These are phyloP conservation scores for Mus pahari DNA, from an alignment of 2,113 vertebrate genomes.

Conservation along the genomic window DNA sequence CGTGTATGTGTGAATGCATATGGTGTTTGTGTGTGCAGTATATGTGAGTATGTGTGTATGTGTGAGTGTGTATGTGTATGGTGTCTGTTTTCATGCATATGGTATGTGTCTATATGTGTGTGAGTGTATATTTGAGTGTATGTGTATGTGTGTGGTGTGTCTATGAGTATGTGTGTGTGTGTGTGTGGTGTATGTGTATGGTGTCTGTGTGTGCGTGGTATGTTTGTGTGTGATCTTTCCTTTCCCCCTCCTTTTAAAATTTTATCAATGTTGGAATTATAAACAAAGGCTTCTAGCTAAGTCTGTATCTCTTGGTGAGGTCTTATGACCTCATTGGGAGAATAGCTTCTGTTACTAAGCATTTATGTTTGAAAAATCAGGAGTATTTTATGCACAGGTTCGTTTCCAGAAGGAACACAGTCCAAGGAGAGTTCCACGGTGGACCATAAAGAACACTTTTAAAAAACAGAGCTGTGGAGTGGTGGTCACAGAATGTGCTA, in stretches of 20 bases:
- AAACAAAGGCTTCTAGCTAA: not conserved
- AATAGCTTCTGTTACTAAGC: not conserved
- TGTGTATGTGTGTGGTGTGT: not conserved
- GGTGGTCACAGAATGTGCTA: conserved; percentile 4
- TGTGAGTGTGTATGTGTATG: no score
- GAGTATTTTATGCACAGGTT: not conserved
- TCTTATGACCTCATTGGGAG: not conserved
- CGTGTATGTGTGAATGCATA: not conserved
- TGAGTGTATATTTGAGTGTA: not conserved
- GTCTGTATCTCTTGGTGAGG: not conserved
- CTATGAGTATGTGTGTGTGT: no score
- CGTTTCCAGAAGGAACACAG: conserved; percentile 74
- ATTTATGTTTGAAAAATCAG: not conserved
- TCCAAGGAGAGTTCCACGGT: conserved; percentile 60
- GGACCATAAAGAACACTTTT: conserved; percentile 48
- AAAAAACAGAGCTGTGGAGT: conserved; percentile 13
- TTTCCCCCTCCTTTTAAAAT: not conserved
- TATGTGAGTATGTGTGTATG: no score
- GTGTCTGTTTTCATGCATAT: not conserved
- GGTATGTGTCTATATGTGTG: not conserved
- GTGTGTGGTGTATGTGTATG: no score
- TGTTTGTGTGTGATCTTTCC: no score
- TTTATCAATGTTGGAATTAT: not conserved
- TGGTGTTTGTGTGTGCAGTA: not conserved
- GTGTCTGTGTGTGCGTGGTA: no score